phyloP scores from a whole-genome alignment of 2,113 vertebrate genomes.

The Arenaria interpres region DNA sequence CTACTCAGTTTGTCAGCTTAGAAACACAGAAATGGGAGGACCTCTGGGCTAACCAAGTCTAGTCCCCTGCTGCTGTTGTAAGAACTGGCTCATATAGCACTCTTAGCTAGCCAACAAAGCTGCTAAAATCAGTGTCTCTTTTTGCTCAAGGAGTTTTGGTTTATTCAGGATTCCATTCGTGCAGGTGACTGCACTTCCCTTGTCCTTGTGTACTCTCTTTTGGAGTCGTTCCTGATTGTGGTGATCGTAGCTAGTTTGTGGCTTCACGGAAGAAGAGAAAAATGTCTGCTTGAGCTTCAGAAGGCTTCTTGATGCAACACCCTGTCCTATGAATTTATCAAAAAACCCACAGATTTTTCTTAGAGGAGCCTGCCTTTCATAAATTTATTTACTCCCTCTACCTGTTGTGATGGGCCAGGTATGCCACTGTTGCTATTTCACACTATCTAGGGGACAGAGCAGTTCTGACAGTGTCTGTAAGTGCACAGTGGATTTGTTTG shows the following conservation, averaged over 20 bases:
- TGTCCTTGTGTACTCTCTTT: background rate
- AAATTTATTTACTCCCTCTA: background rate
- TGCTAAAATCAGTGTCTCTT: background rate
- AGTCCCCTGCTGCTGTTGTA: background rate
- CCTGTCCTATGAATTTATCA: background rate
- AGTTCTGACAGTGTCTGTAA: background rate
- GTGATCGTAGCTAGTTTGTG: background rate
- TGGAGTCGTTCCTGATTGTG: background rate
- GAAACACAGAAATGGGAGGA: background rate
- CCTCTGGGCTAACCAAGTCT: background rate
- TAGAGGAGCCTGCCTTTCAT: background rate
- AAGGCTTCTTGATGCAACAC: background rate
- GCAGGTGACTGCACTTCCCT: background rate
- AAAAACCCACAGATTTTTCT: background rate
- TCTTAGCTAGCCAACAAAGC: background rate
- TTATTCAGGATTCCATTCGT: background rate
- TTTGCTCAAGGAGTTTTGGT: background rate
- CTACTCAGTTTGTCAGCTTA: background rate
- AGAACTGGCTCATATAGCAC: background rate
- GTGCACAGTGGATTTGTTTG: background rate
- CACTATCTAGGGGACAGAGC: background rate
- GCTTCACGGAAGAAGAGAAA: background rate
- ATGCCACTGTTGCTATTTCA: background rate
- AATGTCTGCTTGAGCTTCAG: background rate
- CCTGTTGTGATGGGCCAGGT: background rate